phyloP scores from a whole-genome alignment of 1,140 invertebrate genomes.

The Drosophila lini region DNA sequence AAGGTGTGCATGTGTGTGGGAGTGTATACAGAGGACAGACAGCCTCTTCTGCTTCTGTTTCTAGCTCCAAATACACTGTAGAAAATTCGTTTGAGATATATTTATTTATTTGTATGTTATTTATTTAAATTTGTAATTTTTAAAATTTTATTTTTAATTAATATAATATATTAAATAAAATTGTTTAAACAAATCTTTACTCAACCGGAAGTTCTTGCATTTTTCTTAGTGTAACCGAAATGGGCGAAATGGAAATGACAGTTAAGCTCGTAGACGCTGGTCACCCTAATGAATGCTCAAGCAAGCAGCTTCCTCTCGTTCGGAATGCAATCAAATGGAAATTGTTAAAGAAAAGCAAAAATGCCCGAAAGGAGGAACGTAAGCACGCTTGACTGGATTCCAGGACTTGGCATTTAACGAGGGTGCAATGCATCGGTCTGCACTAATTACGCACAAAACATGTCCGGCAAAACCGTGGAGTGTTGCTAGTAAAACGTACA shows the following conservation, averaged over 20 bases:
- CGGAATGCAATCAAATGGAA: conserved; percentile 81
- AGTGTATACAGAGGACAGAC: neutral
- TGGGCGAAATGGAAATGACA: conserved; percentile 72
- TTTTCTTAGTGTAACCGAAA: conserved; percentile 12
- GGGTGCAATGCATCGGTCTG: conserved; percentile 48
- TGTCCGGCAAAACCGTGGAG: conserved; percentile 40
- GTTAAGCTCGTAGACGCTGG: conserved; percentile 66
- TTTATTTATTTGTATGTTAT: too few species aligned
- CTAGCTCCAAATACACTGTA: neutral
- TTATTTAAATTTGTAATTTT: too few species aligned
- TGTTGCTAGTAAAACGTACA: neutral
- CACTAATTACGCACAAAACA: conserved; percentile 79
- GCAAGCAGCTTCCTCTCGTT: conserved; percentile 25
- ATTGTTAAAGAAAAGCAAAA: conserved; percentile 73
- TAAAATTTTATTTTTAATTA: too few species aligned
- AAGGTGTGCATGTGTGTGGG: neutral
- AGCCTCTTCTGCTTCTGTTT: neutral
- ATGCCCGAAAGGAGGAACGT: conserved; percentile 25
- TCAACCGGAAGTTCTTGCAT: neutral
- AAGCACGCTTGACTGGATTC: conserved; percentile 54
- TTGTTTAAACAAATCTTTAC: neutral
- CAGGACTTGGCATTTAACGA: conserved; percentile 33
- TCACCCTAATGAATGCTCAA: conserved; percentile 69
- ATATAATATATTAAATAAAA: too few species aligned
- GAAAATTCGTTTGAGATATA: too few species aligned